Conservation (phyloP, 2,888 invertebrate species). For the Micoletzkya japonica region DNA sequence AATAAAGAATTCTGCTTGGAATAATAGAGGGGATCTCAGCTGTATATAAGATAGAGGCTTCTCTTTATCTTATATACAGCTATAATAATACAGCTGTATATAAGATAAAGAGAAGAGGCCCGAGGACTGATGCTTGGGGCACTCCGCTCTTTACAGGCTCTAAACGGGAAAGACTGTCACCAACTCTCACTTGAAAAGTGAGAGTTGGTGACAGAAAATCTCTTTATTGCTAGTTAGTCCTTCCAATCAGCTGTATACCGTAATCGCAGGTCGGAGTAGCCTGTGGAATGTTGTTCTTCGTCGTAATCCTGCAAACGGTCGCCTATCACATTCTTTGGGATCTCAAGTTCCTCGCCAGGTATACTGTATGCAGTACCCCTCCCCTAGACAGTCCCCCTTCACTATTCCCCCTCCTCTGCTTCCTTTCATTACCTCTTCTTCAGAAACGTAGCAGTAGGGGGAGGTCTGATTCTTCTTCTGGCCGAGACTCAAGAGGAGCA, state of each 20-base stretch:
- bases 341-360: slow-evolving; percentile 85
- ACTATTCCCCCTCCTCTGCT: not conserved
- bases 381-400: not conserved
- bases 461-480: slow-evolving; percentile 89
- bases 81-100: too few relatives aligned
- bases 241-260: not conserved
- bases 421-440: slow-evolving; percentile 16
- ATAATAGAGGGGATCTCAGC: too few relatives aligned
- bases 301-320: slow-evolving; percentile 84
- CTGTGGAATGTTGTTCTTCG: slow-evolving; percentile 88
- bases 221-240: too few relatives aligned
- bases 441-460: slow-evolving; percentile 91
- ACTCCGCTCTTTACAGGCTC: too few relatives aligned
- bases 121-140: too few relatives aligned
- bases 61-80: too few relatives aligned
- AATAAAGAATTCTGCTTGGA: too few relatives aligned
- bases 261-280: slow-evolving; percentile 72
- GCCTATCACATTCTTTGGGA: slow-evolving; percentile 90
- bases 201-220: too few relatives aligned
- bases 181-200: too few relatives aligned
- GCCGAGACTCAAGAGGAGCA: slow-evolving; percentile 75
- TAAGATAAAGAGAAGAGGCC: too few relatives aligned
- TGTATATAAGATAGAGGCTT: too few relatives aligned
- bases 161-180: too few relatives aligned
- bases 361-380: slow-evolving; percentile 16